A percentile compares a stretch with the other conserved stretches of the same genome.
Evolutionary conservation across 1,140 invertebrate genomes (phyloP).

Genomic region (Oryzaephilus surinamensis): DNA sequence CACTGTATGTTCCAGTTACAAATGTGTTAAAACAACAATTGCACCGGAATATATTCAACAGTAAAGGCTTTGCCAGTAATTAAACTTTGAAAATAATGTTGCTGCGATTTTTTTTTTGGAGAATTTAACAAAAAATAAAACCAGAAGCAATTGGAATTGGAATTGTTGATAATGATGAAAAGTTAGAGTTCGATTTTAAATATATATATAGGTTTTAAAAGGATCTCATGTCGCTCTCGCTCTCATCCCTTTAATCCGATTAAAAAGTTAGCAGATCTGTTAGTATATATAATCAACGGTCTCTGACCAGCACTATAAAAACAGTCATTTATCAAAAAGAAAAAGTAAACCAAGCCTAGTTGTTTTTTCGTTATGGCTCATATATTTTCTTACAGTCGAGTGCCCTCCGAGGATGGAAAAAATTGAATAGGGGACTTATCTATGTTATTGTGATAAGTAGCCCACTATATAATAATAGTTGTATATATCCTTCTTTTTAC

Average conservation of each 20-base stretch:
- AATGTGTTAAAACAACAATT: too few relatives aligned
- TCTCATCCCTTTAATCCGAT: conserved; percentile 14
- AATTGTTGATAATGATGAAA: conserved; percentile 12
- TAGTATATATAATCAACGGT: conserved; percentile 12
- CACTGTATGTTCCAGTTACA: too few relatives aligned
- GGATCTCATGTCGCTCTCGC: too few relatives aligned
- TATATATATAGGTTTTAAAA: conserved; percentile 10
- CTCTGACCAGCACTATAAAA: conserved; percentile 10
- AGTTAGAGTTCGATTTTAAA: conserved; percentile 11
- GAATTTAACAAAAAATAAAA: too few relatives aligned
- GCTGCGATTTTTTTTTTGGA: too few relatives aligned
- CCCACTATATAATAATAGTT: too few relatives aligned
- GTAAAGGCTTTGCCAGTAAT: too few relatives aligned
- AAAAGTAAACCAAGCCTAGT: conserved; percentile 7
- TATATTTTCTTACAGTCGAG: conserved; percentile 13
- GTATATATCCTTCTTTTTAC: too few relatives aligned
- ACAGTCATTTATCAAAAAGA: conserved; percentile 14
- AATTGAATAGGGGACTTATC: conserved; percentile 9
- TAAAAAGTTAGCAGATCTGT: conserved; percentile 13
- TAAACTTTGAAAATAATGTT: conserved; percentile 14
- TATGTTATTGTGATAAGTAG: conserved; percentile 14
- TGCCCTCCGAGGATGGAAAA: conserved; percentile 8
- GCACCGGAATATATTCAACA: too few relatives aligned
- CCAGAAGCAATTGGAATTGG: too few relatives aligned
- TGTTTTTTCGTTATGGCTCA: conserved; percentile 15